A percentile compares a stretch with the other conserved stretches of the same genome.
Evolutionary conservation across 2,113 vertebrate genomes (phyloP).

Genomic region (Indri indri): DNA sequence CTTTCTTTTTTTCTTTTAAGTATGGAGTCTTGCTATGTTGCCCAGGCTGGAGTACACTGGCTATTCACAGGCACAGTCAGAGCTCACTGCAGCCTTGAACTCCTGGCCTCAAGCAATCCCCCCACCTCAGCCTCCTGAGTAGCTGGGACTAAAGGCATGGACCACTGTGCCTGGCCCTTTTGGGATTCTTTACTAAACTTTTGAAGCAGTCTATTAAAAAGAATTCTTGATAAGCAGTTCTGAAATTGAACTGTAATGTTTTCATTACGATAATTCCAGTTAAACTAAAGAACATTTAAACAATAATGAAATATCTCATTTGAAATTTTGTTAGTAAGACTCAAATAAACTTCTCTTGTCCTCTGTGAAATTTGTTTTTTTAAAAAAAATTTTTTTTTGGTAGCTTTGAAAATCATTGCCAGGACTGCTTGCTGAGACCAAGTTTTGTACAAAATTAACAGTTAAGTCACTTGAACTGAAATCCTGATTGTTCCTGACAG

Average conservation of each 20-base stretch:
- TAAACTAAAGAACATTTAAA: background rate
- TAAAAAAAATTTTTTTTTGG: background rate
- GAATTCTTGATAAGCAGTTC: background rate
- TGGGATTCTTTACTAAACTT: background rate
- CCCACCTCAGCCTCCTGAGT: background rate
- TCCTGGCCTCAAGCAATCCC: background rate
- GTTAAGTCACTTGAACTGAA: background rate
- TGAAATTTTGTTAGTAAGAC: slow-evolving; percentile 2
- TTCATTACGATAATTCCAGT: background rate
- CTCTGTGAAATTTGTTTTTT: background rate
- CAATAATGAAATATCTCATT: background rate
- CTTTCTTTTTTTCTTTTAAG: background rate
- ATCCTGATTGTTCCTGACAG: background rate
- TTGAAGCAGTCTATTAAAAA: background rate
- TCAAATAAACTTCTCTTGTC: background rate
- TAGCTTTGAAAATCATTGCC: slow-evolving; percentile 16
- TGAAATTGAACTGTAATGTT: background rate
- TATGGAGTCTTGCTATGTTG: background rate
- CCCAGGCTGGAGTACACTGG: background rate
- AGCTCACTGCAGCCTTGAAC: background rate
- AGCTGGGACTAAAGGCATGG: background rate
- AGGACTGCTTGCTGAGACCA: background rate
- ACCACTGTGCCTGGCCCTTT: background rate
- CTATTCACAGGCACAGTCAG: background rate
- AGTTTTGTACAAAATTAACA: background rate